These are phyloP conservation scores for Drosophila littoralis DNA, from an alignment of 1,140 invertebrate species.

Conservation along the genomic window DNA sequence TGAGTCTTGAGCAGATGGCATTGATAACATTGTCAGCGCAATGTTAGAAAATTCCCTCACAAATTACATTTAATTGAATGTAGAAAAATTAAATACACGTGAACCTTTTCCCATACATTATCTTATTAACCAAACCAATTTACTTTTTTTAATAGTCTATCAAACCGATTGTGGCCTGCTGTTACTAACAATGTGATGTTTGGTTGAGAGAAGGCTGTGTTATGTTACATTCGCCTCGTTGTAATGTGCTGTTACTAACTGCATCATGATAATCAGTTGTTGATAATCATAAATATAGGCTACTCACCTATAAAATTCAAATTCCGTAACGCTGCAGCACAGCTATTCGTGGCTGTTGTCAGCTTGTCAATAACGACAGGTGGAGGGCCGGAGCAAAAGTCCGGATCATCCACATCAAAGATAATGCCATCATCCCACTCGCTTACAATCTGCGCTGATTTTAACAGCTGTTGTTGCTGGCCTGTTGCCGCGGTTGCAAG, in stretches of 20 bases:
- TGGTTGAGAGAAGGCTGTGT: too few relatives aligned
- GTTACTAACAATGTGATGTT: too few relatives aligned
- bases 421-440: slow-evolving; percentile 82
- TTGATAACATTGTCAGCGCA: neutral
- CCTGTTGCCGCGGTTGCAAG: slow-evolving; percentile 36
- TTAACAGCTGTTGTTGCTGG: slow-evolving; percentile 33
- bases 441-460: slow-evolving; percentile 66
- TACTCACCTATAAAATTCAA: slow-evolving; percentile 71
- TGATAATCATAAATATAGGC: slow-evolving; percentile 12
- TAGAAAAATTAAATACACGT: too few relatives aligned
- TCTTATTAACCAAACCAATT: too few relatives aligned
- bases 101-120: too few relatives aligned
- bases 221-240: neutral
- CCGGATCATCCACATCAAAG: slow-evolving; percentile 83
- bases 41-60: neutral
- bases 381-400: slow-evolving; percentile 69
- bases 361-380: slow-evolving; percentile 57
- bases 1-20: neutral
- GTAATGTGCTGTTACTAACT: neutral
- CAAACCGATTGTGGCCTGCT: too few relatives aligned
- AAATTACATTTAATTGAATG: neutral
- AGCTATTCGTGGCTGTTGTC: slow-evolving; percentile 33
- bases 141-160: too few relatives aligned
- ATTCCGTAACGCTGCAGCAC: slow-evolving; percentile 46
- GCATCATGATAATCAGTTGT: slow-evolving; percentile 6